Evolutionary conservation across 2,113 vertebrate species (phyloP).

Genomic region (Pheucticus melanocephalus): DNA sequence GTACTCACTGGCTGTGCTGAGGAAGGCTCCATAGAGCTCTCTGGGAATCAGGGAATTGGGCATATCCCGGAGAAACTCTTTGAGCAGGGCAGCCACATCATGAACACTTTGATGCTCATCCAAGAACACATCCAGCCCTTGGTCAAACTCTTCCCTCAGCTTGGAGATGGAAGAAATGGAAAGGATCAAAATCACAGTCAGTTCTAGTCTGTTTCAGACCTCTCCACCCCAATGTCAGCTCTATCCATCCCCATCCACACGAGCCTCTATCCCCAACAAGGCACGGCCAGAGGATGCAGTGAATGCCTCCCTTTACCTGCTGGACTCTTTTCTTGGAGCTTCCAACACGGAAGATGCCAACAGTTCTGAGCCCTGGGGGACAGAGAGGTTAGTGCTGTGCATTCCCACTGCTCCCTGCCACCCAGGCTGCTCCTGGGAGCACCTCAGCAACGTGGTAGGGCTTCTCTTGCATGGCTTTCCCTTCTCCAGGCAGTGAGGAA

Average conservation of each 20-base stretch:
- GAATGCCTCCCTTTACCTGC: conserved; percentile 72
- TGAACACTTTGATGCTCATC: conserved; percentile 87
- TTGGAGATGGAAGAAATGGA: not conserved
- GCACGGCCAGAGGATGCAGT: not conserved
- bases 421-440: rapidly evolving
- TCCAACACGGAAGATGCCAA: conserved; percentile 89
- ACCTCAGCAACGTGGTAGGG: rapidly evolving
- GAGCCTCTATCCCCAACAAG: not conserved
- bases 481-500: not conserved
- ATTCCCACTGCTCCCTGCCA: not conserved
- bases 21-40: conserved; percentile 88
- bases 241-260: not conserved
- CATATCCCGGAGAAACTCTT: conserved; percentile 89
- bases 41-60: conserved; percentile 85
- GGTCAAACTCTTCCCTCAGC: conserved; percentile 79
- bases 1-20: conserved; percentile 83
- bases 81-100: conserved; percentile 89
- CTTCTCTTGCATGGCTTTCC: not conserved
- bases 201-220: not conserved
- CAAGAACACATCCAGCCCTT: conserved; percentile 74
- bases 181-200: not conserved
- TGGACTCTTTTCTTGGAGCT: conserved; percentile 88
- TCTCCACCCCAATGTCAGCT: not conserved
- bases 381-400: not conserved
- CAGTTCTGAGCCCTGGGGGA: conserved; percentile 83